These are phyloP conservation scores for Pelosia muscerda DNA, from an alignment of 2,888 invertebrate genomes.

Conservation along the genomic window DNA sequence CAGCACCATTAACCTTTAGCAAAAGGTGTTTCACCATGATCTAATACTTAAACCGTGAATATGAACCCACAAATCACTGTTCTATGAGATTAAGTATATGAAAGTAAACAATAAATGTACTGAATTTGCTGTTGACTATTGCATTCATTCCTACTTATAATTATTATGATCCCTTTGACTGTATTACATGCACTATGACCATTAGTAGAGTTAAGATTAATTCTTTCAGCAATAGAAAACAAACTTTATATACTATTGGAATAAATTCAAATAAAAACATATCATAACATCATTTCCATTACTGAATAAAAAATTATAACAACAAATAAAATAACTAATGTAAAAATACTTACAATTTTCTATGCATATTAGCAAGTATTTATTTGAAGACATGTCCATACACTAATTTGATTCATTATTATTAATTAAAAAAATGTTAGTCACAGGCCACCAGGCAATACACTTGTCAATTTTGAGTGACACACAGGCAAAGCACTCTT, in stretches of 20 bases:
- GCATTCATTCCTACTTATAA: too few species aligned
- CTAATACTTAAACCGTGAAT: too few species aligned
- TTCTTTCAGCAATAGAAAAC: not conserved
- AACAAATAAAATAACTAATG: slow-evolving; percentile 10
- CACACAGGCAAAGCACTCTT: slow-evolving; percentile 64
- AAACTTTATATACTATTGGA: not conserved
- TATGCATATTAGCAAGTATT: slow-evolving; percentile 71
- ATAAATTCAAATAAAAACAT: not conserved
- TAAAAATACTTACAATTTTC: slow-evolving; percentile 76
- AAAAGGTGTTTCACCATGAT: too few species aligned
- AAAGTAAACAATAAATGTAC: too few species aligned
- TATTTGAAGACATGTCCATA: slow-evolving; percentile 53
- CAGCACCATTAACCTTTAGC: too few species aligned
- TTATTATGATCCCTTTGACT: too few species aligned
- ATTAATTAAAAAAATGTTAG: slow-evolving; percentile 52
- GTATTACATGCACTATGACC: too few species aligned
- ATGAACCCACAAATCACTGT: too few species aligned
- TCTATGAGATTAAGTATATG: too few species aligned
- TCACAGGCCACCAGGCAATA: slow-evolving; percentile 49
- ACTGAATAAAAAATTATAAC: slow-evolving; percentile 3
- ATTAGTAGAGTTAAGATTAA: too few species aligned
- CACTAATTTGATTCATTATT: slow-evolving; percentile 59
- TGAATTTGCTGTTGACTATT: too few species aligned
- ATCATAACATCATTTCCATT: slow-evolving; percentile 1
- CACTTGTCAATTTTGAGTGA: slow-evolving; percentile 73